Base-by-base conservation (phyloP, 2,797 vertebrate genomes). In the Merluccius polli region DNA sequence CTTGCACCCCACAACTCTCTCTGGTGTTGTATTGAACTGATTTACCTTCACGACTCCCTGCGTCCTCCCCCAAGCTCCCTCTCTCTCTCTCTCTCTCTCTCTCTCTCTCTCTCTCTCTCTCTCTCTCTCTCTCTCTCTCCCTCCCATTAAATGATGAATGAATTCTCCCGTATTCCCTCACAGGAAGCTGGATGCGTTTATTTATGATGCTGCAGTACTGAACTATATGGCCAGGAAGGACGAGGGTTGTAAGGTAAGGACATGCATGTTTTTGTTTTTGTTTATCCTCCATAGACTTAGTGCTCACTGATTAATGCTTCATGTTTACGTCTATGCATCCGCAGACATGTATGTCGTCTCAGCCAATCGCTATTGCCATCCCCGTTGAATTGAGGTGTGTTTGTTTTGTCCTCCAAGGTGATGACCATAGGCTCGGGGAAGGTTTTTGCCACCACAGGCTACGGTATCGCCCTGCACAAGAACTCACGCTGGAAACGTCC, bases 151-250 rank as follows among this genome's bases (percentile, higher is more conserved):
- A 91, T 90, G 87, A 91, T 87, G 77, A 88, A 88, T 92, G 86
- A 82, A 83, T 85, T 85, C 78, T 87, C 79, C 77, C 86, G 82
- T 84, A 73, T 80, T 87, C 85, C 80, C 79, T 82, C 83, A 86
- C 93, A 97, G 96, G 89, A 97, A 97, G 91, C 94, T 97, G 90
- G 96, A 97, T 71, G 96, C 96, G 82, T 97, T 97, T 93, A 97
- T 97, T 93, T 97, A 97, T 31, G 96, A 97, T 29, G 96, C 96
- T 3, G 96, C 96, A 18, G 96, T 97, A 86, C 94, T 97, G 83
- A 97, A 97, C 93, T 97, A 97, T 90, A 97, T 97, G 96, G 96
- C 96, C 78, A 94, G 96, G 83, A 97, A 97, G 91, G 96, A 97
- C 80, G 96, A 97, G 91, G 96, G 96, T 87, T 97, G 96, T 92